A percentile compares a stretch with the other conserved stretches of the same genome.
phyloP scores from a whole-genome alignment of 2,888 invertebrate genomes.

The Peribatodes rhomboidaria region DNA sequence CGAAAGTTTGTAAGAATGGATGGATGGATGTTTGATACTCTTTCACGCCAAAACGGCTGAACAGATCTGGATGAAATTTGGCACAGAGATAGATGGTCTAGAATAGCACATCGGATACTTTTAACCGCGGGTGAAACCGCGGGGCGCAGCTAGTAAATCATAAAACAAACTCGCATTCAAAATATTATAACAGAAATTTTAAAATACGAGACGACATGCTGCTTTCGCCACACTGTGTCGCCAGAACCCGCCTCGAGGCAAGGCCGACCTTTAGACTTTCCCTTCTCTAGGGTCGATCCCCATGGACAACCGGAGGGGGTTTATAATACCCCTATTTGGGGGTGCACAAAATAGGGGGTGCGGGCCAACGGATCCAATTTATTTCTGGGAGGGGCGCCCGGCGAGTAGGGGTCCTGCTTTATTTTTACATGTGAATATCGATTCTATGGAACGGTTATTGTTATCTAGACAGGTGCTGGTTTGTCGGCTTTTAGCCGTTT shows the following conservation, averaged over 20 bases:
- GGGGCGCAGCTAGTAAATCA: too few relatives aligned
- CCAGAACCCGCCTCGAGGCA: conserved; percentile 21
- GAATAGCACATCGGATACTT: too few relatives aligned
- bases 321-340: conserved; percentile 44
- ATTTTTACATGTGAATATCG: conserved; percentile 37
- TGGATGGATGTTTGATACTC: too few relatives aligned
- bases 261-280: conserved; percentile 69
- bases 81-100: too few relatives aligned
- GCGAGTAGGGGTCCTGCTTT: conserved; percentile 14
- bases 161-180: not conserved
- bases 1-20: too few relatives aligned
- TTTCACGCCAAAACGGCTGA: too few relatives aligned
- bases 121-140: too few relatives aligned
- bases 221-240: not conserved
- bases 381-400: conserved; percentile 64
- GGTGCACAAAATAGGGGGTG: conserved; percentile 53
- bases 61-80: too few relatives aligned
- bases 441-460: conserved; percentile 20
- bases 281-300: conserved; percentile 73
- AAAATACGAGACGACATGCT: not conserved
- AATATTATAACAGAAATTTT: not conserved
- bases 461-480: conserved; percentile 11
- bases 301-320: conserved; percentile 64
- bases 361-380: conserved; percentile 68
- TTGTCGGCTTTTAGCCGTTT: not conserved